Conservation (phyloP, 2,797 vertebrate genomes). For the Tauraco hartlaubi region DNA sequence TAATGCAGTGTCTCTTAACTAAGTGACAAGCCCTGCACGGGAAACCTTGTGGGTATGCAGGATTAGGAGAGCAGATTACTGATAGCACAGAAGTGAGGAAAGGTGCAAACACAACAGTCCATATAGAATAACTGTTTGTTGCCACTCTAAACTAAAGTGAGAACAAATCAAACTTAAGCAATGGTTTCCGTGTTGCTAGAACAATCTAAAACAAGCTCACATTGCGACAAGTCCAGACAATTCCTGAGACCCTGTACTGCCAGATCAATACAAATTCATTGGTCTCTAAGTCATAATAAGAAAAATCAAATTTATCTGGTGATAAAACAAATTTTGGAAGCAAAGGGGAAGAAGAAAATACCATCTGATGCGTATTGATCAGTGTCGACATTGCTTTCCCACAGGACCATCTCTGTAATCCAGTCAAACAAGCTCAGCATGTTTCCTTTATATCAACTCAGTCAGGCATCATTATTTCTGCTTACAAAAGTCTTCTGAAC, state of each 20-base stretch:
- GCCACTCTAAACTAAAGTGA: background rate
- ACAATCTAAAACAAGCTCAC: background rate
- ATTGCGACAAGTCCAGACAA: background rate
- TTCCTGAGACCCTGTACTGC: background rate
- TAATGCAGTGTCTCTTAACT: no score
- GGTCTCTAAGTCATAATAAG: background rate
- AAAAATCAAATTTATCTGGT: background rate
- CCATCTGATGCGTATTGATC: background rate
- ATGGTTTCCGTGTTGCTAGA: background rate
- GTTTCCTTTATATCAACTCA: background rate
- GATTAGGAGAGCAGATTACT: background rate
- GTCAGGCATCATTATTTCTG: background rate
- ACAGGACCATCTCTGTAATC: background rate
- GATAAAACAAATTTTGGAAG: background rate
- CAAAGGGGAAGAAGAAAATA: no score
- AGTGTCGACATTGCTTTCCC: background rate
- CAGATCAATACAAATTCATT: background rate
- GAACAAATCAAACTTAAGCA: background rate
- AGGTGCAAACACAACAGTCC: background rate
- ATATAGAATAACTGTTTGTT: background rate
- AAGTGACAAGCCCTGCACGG: background rate
- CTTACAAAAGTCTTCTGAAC: background rate
- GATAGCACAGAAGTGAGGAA: background rate
- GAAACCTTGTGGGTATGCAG: background rate
- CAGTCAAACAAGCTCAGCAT: background rate